Evolutionary conservation across 2,113 vertebrate genomes (phyloP), one percentile per base, ranked within the genome.

Genomic region (Rhinolophus ferrumequinum): DNA sequence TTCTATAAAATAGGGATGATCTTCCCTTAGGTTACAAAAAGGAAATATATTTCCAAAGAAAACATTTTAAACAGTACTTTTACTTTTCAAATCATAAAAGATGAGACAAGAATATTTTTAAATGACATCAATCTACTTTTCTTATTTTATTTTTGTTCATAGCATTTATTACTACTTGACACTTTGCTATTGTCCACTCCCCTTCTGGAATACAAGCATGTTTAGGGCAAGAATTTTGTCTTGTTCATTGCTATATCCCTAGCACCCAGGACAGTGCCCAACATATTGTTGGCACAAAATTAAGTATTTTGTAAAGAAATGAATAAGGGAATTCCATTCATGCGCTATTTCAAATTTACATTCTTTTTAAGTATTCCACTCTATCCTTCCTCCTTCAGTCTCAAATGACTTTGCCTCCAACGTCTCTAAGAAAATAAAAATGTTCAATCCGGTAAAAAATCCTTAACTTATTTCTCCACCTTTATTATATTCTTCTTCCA

Each of bases 81-180:
- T 22, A 70, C 12, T 92, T 90, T 93, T 41, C 33, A 90, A 82
- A 76, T 84, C 38, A 73, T 70, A 87, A 82, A 92, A 86, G 52
- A 90, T 81, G n/a, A 89, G 30, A 89, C 8, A 85, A 96, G 6
- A 95, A 90, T 84, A 85, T 54, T 85, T 91, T 92, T 44, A 85
- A 85, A 85, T 73, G 86, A 87, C n/a, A 93, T 73, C 10, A 58
- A 75, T 35, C 11, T 4, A 62, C 8, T 64, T 90, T 94, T 67
- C 44, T 12, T n/a, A 35, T 69, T 94, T 92, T n/a, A 52, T 72
- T 87, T 88, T 88, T 84, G 28, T 69, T 75, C 35, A 73, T 1
- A 35, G 22, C 16, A 79, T 19, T 92, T 70, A 96, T 15, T 35
- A 41, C 12, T 72, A 70, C 47, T 41, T 92, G 67, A 44, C 13